A percentile compares a stretch with the other conserved stretches of the same genome.
Evolutionary conservation across 2,113 vertebrate species (phyloP).

Genomic region (Oncorhynchus kisutch): DNA sequence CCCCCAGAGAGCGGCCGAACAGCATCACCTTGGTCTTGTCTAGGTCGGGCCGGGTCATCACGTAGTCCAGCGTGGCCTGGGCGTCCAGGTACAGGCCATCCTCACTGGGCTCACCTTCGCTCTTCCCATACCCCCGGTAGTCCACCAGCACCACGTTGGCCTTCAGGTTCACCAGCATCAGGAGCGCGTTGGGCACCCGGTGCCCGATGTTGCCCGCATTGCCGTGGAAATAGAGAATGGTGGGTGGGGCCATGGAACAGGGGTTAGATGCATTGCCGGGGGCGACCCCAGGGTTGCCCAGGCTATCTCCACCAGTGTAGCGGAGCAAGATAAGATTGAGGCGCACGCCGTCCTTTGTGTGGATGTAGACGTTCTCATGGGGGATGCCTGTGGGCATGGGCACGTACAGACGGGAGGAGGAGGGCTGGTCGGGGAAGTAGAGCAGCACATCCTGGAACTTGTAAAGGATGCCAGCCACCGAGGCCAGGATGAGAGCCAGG

Average conservation of each 20-base stretch:
- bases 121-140: conserved; percentile 96
- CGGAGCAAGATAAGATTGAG: conserved; percentile 93
- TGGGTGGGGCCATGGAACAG: conserved; percentile 76
- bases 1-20: conserved; percentile 96
- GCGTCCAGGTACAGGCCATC: conserved; percentile 92
- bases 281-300: conserved; percentile 50
- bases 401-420: conserved; percentile 95
- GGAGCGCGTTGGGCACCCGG: conserved; percentile 91
- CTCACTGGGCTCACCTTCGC: conserved; percentile 93
- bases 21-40: conserved; percentile 97
- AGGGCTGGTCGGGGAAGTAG: conserved; percentile 97
- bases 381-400: conserved; percentile 96
- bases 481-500: conserved; percentile 87
- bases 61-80: conserved; percentile 92
- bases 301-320: conserved; percentile 85
- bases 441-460: conserved; percentile 97
- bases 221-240: conserved; percentile 96
- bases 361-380: conserved; percentile 92
- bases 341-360: conserved; percentile 93
- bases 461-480: conserved; percentile 93
- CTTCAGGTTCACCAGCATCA: conserved; percentile 98
- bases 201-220: conserved; percentile 98
- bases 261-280: conserved; percentile 72
- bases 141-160: conserved; percentile 93
- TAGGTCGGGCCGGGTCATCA: conserved; percentile 95